A percentile compares a stretch with the other conserved stretches of the same genome.
Evolutionary conservation across 2,113 vertebrate species (phyloP).

Genomic region (Mystacornis crossleyi): DNA sequence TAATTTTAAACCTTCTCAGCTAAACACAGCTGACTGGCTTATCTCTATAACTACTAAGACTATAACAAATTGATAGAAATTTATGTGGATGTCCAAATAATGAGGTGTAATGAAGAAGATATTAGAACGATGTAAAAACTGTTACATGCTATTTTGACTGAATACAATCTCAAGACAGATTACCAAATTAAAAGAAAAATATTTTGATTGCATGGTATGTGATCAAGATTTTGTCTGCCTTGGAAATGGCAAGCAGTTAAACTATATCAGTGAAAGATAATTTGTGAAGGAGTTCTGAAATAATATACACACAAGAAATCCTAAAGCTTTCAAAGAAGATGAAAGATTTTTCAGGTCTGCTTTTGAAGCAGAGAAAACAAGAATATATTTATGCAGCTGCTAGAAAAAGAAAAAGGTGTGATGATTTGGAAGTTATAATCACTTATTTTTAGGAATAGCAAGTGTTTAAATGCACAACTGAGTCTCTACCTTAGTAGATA

Average conservation of each 20-base stretch:
- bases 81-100: neutral
- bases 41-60: neutral
- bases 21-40: neutral
- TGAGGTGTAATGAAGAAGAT: neutral
- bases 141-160: neutral
- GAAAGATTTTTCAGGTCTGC: neutral
- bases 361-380: neutral
- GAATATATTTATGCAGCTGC: neutral
- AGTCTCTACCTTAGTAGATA: neutral
- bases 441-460: neutral
- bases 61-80: neutral
- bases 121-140: neutral
- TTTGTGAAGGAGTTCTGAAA: neutral
- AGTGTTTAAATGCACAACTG: neutral
- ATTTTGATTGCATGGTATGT: neutral
- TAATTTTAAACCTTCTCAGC: neutral
- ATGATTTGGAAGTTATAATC: neutral
- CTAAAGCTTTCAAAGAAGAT: neutral
- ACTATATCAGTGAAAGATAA: neutral
- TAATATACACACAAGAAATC: neutral
- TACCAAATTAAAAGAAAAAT: conserved; percentile 22
- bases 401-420: neutral
- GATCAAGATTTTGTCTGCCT: neutral
- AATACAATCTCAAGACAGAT: neutral
- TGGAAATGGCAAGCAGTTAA: neutral